These are phyloP conservation scores for Alitta virens DNA, from an alignment of 2,888 invertebrate genomes.

Conservation along the genomic window DNA sequence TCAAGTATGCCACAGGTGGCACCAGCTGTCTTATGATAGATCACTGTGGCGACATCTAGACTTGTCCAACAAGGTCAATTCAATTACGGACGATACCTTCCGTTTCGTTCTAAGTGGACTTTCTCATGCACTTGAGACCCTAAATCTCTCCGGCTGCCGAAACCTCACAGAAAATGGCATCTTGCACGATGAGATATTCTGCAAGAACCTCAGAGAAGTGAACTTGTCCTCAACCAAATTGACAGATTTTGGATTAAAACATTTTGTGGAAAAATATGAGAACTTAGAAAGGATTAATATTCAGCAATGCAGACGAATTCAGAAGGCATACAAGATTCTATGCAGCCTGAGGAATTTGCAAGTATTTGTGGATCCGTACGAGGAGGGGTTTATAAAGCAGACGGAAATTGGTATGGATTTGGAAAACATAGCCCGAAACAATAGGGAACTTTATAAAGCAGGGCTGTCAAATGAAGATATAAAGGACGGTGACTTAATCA, in stretches of 20 bases:
- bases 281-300: background rate
- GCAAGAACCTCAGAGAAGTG: background rate
- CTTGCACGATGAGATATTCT: too few species aligned
- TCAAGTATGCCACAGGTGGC: too few species aligned
- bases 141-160: too few species aligned
- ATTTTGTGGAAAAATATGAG: background rate
- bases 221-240: background rate
- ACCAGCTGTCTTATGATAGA: too few species aligned
- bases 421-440: background rate
- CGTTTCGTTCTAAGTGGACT: too few species aligned
- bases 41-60: too few species aligned
- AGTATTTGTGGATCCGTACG: background rate
- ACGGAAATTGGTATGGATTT: background rate
- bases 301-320: background rate
- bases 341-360: background rate
- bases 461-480: background rate
- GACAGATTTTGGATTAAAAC: background rate
- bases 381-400: background rate
- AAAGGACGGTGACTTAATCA: background rate
- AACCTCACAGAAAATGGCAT: too few species aligned
- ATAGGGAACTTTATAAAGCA: too few species aligned
- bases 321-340: background rate
- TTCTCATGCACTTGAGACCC: too few species aligned
- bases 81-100: too few species aligned
- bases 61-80: too few species aligned